A percentile compares a stretch with the other conserved stretches of the same genome.
phyloP scores from a whole-genome alignment of 2,888 invertebrate species.

The Diplazon laetatorius region DNA sequence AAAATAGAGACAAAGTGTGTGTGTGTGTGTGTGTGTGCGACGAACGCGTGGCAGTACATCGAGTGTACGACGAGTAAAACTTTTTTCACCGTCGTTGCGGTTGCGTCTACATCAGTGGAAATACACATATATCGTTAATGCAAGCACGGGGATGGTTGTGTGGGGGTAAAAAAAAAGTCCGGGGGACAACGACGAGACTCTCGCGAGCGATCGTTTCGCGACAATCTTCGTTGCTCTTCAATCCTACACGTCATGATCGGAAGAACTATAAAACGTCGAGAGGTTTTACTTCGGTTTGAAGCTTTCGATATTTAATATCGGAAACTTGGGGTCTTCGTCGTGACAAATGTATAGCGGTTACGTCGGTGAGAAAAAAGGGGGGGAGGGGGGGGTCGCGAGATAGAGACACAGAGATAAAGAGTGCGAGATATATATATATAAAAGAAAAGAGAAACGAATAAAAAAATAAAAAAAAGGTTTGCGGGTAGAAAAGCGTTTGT shows the following conservation, averaged over 20 bases:
- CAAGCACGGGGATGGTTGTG: constrained; percentile 1
- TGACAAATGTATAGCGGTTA: too few relatives aligned
- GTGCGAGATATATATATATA: constrained; percentile 53
- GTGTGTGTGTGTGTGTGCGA: too few relatives aligned
- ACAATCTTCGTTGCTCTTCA: constrained; percentile 36
- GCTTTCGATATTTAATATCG: constrained; percentile 69
- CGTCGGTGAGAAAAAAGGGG: too few relatives aligned
- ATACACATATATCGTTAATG: constrained; percentile 1
- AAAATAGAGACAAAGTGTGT: too few relatives aligned
- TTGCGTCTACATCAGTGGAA: constrained; percentile 1
- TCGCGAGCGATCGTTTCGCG: constrained; percentile 9
- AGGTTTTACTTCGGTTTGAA: constrained; percentile 43
- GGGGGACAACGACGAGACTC: constrained; percentile 13
- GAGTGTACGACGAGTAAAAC: constrained; percentile 49
- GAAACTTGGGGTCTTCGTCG: constrained; percentile 65
- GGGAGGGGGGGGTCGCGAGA: constrained; percentile 74
- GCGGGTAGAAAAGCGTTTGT: constrained; percentile 43
- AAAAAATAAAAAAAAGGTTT: constrained; percentile 50
- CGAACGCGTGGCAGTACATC: constrained; percentile 12
- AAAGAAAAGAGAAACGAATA: constrained; percentile 19
- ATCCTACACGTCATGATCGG: background rate
- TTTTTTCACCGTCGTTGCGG: constrained; percentile 41
- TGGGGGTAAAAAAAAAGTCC: background rate
- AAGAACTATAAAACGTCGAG: constrained; percentile 46
- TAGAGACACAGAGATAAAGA: constrained; percentile 75